phyloP scores from a whole-genome alignment of 2,888 invertebrate species.

The Chironomus riparius region DNA sequence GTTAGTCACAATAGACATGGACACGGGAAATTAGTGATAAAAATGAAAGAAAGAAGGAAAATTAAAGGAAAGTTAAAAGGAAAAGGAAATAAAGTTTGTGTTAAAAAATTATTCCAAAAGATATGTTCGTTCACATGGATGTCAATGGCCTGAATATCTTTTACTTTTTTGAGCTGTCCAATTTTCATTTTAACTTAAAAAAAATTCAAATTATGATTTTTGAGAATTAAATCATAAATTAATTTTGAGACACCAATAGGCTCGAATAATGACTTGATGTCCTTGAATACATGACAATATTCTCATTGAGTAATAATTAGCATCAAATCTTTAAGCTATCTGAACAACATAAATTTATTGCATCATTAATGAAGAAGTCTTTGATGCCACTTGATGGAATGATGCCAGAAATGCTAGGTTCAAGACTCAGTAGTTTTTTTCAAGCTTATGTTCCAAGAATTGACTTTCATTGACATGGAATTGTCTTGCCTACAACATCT shows the following conservation, averaged over 20 bases:
- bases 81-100: background rate
- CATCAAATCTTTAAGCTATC: no score
- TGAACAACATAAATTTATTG: no score
- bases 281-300: no score
- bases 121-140: slow-evolving; percentile 8
- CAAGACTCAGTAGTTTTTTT: no score
- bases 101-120: background rate
- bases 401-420: no score
- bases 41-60: background rate
- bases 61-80: background rate
- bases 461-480: no score
- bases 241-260: background rate
- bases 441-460: no score
- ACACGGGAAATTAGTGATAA: background rate
- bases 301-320: no score
- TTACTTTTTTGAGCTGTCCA: background rate
- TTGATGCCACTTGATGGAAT: no score
- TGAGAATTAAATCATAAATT: background rate
- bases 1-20: background rate
- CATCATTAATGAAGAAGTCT: no score
- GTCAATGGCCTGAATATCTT: background rate
- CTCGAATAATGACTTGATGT: background rate
- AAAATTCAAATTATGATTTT: background rate
- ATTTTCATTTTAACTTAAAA: background rate
- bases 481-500: no score